Evolutionary conservation across 1,140 invertebrate species (phyloP).

Genomic region (Pogonomyrmex californicus): DNA sequence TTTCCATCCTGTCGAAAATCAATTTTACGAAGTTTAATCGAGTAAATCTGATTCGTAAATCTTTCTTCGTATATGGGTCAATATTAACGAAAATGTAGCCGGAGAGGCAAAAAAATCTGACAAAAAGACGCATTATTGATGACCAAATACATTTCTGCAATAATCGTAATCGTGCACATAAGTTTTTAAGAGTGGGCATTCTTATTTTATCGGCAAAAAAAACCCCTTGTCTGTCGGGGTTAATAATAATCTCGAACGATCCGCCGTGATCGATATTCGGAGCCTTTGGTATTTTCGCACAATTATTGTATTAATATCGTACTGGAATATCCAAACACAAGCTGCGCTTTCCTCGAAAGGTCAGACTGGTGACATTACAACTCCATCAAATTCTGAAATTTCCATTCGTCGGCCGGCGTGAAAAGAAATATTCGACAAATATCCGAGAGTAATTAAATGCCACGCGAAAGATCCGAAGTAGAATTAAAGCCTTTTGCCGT

Average conservation of each 20-base stretch:
- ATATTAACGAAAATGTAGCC: neutral
- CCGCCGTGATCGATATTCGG: conserved; percentile 25
- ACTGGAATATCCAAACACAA: conserved; percentile 26
- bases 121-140: neutral
- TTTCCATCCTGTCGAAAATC: conserved; percentile 23
- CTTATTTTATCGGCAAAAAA: neutral
- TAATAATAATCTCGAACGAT: conserved; percentile 54
- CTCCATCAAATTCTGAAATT: conserved; percentile 45
- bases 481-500: conserved; percentile 10
- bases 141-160: neutral
- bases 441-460: conserved; percentile 44
- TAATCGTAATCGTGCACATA: neutral
- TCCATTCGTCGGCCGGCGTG: neutral
- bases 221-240: neutral
- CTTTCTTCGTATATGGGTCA: neutral
- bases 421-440: conserved; percentile 25
- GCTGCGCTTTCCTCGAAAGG: conserved; percentile 13
- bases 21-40: conserved; percentile 24
- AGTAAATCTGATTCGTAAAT: neutral
- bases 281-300: conserved; percentile 48
- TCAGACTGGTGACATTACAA: conserved; percentile 20
- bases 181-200: neutral
- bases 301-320: conserved; percentile 55
- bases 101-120: neutral
- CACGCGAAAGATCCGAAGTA: conserved; percentile 8